Evolutionary conservation across 2,888 invertebrate species (phyloP).

Genomic region (Drosophila fungiperda): DNA sequence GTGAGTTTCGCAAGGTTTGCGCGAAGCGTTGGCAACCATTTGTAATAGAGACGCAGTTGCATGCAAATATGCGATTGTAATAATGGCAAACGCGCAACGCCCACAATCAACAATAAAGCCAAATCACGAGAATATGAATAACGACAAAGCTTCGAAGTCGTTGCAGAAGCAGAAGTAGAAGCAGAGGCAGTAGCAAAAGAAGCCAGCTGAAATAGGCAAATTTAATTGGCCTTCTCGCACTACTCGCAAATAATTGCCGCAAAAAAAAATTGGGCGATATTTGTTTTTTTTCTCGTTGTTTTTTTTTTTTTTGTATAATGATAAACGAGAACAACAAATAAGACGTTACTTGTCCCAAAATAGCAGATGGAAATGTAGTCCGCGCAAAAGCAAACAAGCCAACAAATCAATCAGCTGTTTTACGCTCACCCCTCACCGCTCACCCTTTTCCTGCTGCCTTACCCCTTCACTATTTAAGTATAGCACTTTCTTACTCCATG

Average conservation of each 20-base stretch:
- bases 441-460: neutral
- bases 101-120: constrained; percentile 36
- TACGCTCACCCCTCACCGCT: neutral
- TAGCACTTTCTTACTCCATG: constrained; percentile 40
- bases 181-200: constrained; percentile 2
- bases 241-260: constrained; percentile 37
- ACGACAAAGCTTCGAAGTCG: neutral
- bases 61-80: constrained; percentile 64
- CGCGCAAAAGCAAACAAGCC: constrained; percentile 19
- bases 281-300: neutral
- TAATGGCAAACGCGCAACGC: constrained; percentile 46
- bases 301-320: constrained; percentile 4
- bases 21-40: constrained; percentile 54
- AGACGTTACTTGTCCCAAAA: constrained; percentile 12
- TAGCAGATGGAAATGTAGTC: constrained; percentile 39
- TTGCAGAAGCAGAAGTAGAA: constrained; percentile 3
- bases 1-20: constrained; percentile 48
- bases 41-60: constrained; percentile 65
- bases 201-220: constrained; percentile 30
- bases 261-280: constrained; percentile 3
- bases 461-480: neutral
- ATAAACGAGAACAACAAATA: constrained; percentile 7
- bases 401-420: constrained; percentile 34
- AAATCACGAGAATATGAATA: constrained; percentile 34
- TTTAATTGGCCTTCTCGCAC: constrained; percentile 45